A percentile compares a stretch with the other conserved stretches of the same genome.
These are phyloP conservation scores for Cryptomyrus ogoouensis DNA, from an alignment of 2,113 vertebrate species.

Conservation along the genomic window DNA sequence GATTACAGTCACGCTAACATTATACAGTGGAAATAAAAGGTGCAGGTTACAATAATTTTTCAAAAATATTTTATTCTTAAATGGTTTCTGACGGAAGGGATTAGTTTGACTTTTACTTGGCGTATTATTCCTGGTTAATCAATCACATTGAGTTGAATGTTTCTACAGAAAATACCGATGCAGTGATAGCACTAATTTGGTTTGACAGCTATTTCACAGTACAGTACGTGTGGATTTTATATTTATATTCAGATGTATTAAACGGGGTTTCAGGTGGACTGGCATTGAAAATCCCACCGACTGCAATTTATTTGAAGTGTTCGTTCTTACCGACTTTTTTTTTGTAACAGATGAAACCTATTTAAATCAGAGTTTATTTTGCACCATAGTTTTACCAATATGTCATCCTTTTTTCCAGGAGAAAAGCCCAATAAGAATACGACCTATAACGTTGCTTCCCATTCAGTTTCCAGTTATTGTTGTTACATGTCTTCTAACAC, in stretches of 20 bases:
- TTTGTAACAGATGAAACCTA: background rate
- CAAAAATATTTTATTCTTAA: background rate
- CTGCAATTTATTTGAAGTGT: background rate
- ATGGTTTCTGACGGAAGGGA: background rate
- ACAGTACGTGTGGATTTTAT: background rate
- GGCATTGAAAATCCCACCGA: background rate
- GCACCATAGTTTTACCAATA: background rate
- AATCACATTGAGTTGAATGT: background rate
- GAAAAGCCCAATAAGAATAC: background rate
- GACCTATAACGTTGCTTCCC: background rate
- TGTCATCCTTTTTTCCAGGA: background rate
- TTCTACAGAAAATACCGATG: background rate
- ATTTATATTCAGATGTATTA: background rate
- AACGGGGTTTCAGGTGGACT: background rate
- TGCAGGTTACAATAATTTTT: background rate
- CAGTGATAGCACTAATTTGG: background rate
- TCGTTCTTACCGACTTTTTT: background rate
- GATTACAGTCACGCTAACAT: background rate
- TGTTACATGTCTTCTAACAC: background rate
- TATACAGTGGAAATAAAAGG: background rate
- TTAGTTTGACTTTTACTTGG: background rate
- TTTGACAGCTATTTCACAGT: background rate
- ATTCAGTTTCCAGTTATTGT: background rate
- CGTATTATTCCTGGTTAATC: background rate
- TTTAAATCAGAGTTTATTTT: background rate